Evolutionary conservation across 2,113 vertebrate species (phyloP).

Genomic region (Lepidothrix coronata): DNA sequence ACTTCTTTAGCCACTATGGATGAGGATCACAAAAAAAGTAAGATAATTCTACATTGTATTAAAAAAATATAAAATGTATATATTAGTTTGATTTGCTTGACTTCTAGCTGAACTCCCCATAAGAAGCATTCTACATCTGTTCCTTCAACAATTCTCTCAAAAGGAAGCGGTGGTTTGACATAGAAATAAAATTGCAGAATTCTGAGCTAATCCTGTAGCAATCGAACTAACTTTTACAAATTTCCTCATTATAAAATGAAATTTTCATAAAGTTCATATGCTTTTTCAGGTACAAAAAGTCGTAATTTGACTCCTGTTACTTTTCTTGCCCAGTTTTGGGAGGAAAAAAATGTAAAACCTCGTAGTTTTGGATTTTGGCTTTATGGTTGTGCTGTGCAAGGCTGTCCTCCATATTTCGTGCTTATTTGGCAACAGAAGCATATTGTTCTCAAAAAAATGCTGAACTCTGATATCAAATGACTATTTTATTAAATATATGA

Average conservation of each 20-base stretch:
- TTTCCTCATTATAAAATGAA: neutral
- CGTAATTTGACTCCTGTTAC: neutral
- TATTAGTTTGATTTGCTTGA: neutral
- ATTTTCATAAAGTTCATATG: neutral
- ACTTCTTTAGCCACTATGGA: neutral
- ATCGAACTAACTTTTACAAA: neutral
- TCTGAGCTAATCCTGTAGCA: neutral
- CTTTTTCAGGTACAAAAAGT: neutral
- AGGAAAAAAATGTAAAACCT: fast-evolving
- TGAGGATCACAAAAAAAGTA: neutral
- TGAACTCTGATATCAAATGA: neutral
- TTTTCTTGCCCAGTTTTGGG: neutral
- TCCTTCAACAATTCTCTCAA: neutral
- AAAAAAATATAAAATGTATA: neutral
- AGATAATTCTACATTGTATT: neutral
- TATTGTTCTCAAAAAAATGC: slow-evolving; percentile 31
- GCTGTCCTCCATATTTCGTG: neutral
- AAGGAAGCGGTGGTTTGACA: neutral
- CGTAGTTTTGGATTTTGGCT: neutral
- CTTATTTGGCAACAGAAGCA: neutral
- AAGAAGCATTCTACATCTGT: neutral
- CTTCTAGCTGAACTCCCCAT: neutral
- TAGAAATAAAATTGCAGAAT: neutral
- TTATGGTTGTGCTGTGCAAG: neutral
- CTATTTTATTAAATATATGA: slow-evolving; percentile 15